Evolutionary conservation across 2,888 invertebrate genomes (phyloP), one percentile per base, ranked within the genome.

Genomic region (Tinea trinotella): DNA sequence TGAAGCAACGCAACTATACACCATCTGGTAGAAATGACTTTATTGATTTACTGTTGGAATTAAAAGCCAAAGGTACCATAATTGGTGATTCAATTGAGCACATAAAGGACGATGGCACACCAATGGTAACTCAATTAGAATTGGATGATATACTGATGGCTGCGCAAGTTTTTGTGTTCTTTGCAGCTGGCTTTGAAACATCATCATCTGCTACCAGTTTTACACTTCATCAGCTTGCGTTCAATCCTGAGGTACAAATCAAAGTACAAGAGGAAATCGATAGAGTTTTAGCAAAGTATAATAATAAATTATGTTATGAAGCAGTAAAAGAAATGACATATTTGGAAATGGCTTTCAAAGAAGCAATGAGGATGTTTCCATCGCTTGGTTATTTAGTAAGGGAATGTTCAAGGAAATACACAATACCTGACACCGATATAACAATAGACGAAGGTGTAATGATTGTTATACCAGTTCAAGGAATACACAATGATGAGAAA

Each of bases 161-260:
- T 9, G 80, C 84, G 2, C 84, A 83, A 68, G 74, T 76, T 0
- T 83, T 85, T 60, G 74, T 81, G 3, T 84, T 84, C 59, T 84
- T 85, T 48, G 84, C 76, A 13, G 88, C 87, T 55, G 88, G 88
- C 5, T 87, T 84, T 59, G 87, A 87, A 62, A 87, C 87, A 1
- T 87, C 87, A 0, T 87, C 87, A 0, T 79, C 82, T 1, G 75
- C 84, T 3, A 76, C 87, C 0, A 83, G 85, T 67, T 85, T 75
- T 50, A 72, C 80, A 1, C 64, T 85, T n/a, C 86, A 87, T 59
- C 75, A 81, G 58, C 62, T 88, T 7, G 87, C 76, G 0, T 69
- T 56, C 55, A 56, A 70, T 49, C 72, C 70, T 0, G 64, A 64
- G 7, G 66, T 65, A n/a, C 76, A 75, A 50, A 53, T 54, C 17